Conservation (phyloP, 37 sponge, comb jelly and placozoan genomes). For the Corticium candelabrum region DNA sequence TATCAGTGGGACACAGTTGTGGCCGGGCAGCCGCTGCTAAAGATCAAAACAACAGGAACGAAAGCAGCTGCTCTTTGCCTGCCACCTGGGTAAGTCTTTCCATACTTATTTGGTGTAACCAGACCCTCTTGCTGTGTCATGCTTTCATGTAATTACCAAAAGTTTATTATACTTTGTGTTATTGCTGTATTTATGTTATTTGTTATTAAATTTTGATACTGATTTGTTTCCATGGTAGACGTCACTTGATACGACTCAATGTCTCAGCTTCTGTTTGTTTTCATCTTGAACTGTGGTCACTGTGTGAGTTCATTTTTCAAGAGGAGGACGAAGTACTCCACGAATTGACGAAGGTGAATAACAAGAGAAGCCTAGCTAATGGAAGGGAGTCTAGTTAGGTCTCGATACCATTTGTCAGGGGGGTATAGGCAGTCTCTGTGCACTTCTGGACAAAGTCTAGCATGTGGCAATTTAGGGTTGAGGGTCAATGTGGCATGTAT, state of each 20-base stretch:
- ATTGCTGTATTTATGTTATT: too few relatives aligned
- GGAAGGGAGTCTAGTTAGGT: too few relatives aligned
- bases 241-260: slow-evolving; percentile 37
- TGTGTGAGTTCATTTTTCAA: slow-evolving; percentile 23
- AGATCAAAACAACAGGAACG: slow-evolving; percentile 35
- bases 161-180: too few relatives aligned
- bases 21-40: slow-evolving; percentile 14
- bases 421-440: too few relatives aligned
- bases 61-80: slow-evolving; percentile 19
- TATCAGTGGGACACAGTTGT: slow-evolving; percentile 41
- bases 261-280: slow-evolving; percentile 38
- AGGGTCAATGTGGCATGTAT: too few relatives aligned
- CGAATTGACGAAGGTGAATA: slow-evolving; percentile 30
- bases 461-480: too few relatives aligned
- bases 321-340: slow-evolving; percentile 28
- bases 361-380: background rate
- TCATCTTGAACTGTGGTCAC: slow-evolving; percentile 48
- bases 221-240: too few relatives aligned
- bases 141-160: too few relatives aligned
- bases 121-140: background rate
- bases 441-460: too few relatives aligned
- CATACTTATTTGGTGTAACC: background rate
- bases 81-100: slow-evolving; percentile 39
- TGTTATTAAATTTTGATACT: too few relatives aligned
- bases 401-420: too few relatives aligned